Evolutionary conservation across 1,140 invertebrate genomes (phyloP).

Genomic region (Triops longicaudatus): DNA sequence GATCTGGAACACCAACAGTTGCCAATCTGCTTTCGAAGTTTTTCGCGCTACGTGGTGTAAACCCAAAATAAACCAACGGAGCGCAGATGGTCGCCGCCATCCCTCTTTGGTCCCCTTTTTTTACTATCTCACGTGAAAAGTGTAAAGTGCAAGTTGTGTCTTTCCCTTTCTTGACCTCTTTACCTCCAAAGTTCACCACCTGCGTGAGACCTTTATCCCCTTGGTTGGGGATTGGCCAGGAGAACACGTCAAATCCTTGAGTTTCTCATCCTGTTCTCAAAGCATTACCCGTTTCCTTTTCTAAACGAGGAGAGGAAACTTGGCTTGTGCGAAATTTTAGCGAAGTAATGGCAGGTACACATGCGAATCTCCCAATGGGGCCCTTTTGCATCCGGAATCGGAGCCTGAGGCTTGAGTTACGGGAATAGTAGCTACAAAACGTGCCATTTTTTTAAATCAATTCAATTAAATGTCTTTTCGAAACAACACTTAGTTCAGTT

Average conservation of each 20-base stretch:
- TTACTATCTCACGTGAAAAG: not conserved
- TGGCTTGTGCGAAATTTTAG: not conserved
- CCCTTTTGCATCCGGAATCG: too few species aligned
- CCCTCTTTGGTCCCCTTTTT: not conserved
- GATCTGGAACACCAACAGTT: not conserved
- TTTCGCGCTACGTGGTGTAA: not conserved
- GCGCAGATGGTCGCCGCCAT: not conserved
- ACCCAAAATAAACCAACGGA: not conserved
- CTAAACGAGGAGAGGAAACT: not conserved
- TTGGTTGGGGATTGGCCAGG: not conserved
- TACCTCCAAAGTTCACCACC: not conserved
- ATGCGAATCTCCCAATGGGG: too few species aligned
- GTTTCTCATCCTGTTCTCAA: slow-evolving; percentile 3
- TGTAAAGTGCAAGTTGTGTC: not conserved
- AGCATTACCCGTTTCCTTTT: not conserved
- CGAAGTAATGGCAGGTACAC: too few species aligned
- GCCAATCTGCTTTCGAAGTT: not conserved
- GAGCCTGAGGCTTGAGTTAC: too few species aligned
- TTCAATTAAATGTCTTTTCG: too few species aligned
- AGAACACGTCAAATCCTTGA: not conserved
- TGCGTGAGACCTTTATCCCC: not conserved
- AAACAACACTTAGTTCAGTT: too few species aligned
- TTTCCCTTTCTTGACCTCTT: not conserved
- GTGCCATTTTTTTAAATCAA: too few species aligned
- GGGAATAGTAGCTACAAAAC: too few species aligned